These are phyloP conservation scores for Zeuzera pyrina DNA, from an alignment of 2,888 invertebrate species.

Conservation along the genomic window DNA sequence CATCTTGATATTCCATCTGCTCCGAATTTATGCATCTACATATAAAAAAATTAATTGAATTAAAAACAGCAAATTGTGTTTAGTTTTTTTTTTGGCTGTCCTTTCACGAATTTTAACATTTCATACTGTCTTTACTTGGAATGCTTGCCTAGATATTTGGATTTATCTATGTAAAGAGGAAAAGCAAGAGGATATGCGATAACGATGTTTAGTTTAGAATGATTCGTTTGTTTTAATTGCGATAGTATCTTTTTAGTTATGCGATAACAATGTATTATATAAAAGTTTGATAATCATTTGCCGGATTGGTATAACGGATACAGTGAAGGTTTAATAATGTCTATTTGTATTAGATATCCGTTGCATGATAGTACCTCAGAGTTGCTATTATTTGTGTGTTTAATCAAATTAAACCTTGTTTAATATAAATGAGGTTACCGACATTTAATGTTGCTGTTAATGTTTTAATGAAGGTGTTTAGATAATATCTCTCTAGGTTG, in stretches of 20 bases:
- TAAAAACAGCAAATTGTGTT: too few species aligned
- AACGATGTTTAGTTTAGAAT: too few species aligned
- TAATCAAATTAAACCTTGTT: slow-evolving; percentile 27
- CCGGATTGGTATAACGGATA: slow-evolving; percentile 30
- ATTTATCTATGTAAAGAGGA: too few species aligned
- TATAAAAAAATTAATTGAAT: too few species aligned
- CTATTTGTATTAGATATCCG: slow-evolving; percentile 7
- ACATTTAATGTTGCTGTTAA: slow-evolving; percentile 33
- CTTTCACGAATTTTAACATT: too few species aligned
- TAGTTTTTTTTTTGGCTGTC: too few species aligned
- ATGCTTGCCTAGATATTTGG: too few species aligned
- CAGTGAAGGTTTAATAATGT: slow-evolving; percentile 20
- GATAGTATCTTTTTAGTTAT: slow-evolving; percentile 18
- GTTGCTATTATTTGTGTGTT: slow-evolving; percentile 9
- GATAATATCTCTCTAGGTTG: slow-evolving; percentile 64
- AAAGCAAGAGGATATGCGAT: too few species aligned
- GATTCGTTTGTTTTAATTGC: too few species aligned
- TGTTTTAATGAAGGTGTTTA: slow-evolving; percentile 39
- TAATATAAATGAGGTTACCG: slow-evolving; percentile 36
- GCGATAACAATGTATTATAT: slow-evolving; percentile 18
- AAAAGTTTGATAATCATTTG: slow-evolving; percentile 23
- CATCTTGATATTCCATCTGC: too few species aligned
- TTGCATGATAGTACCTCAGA: slow-evolving; percentile 8
- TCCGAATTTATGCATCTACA: too few species aligned
- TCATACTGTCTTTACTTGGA: too few species aligned